Base-by-base conservation (phyloP, 2,797 vertebrate species). In the Falco berigora region DNA sequence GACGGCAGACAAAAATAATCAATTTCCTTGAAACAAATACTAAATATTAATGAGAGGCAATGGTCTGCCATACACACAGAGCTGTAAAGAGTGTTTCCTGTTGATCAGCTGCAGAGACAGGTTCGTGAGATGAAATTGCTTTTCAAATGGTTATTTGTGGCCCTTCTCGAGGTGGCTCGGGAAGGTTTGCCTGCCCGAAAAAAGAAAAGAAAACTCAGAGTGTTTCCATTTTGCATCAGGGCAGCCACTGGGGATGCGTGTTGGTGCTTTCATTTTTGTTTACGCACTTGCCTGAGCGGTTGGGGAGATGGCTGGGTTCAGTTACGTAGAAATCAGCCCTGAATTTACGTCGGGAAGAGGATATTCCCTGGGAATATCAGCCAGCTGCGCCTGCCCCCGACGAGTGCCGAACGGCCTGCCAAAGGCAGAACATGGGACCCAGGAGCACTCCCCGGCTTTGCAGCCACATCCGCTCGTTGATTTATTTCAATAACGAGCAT, bases 21-120 rank as follows among this genome's bases (percentile, higher is more conserved):
- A 19, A 91, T 94, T 95, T 94, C 96, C 97, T 95, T 95, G 95
- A 95, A 97, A 96, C 95, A 97, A 97, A 96, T 59, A 96, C 95
- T 97, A 95, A 94, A 97, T 97, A 97, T 97, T 97, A 95, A 97
- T 97, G 97, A 96, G 83, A 82, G 82, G 89, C 34, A 14, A 12
- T 62, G 85, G 91, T 67, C 86, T 87, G 91, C 76, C 32, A 1
- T 23, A 80, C 92, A 85, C 61, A 8, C 44, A 30, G 82, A 59
- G 95, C 89, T 64, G 67, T 46, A 67, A 74, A 74, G 91, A 95
- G 93, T 88, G 16, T 76, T 96, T 97, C 87, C 73, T 34, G 7
- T 83, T 63, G 81, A 85, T 91, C 50, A 27, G 71, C 91, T 80
- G 76, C 10, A 0, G 76, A 68, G 82, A 28, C 58, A 63, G 83